Evolutionary conservation across 2,797 vertebrate genomes (phyloP), one percentile per base, ranked within the genome.

Genomic region (Muraenolepis orangiensis): DNA sequence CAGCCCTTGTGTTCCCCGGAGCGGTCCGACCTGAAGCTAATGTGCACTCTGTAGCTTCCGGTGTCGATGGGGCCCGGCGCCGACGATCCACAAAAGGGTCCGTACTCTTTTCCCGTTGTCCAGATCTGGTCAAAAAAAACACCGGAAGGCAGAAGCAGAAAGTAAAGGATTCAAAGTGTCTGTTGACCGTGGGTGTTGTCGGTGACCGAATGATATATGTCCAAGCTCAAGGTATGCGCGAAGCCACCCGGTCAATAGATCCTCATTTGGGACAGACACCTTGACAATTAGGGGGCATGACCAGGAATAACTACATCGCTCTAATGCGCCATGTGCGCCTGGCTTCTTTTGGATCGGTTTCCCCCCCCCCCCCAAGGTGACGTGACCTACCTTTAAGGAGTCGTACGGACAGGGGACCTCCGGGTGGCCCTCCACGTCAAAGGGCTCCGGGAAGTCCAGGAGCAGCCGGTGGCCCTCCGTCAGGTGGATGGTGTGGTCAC

Each of bases 1-100:
- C 94, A 96, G 66, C 94, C 96, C 0, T 85, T 87, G 82, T 95
- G 93, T 75, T 85, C 92, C 38, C 96, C 95, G 0, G 90, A 94
- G 6, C 74, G 2, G 46, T 92, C 96, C 0, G 94, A 94, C 11
- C 78, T 82, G 78, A 95, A 96, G 0, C 66, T 70, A 72, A 95
- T 68, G 0, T 78, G 91, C 70, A 95, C 94, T 0, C 78, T 75
- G 72, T 93, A 87, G 83, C 93, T 95, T 40, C 86, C 87, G 0
- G 93, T 95, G 85, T 95, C 91, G 0, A 95, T 94, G 76, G 85
- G 90, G 18, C 13, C 57, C 0, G 95, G 96, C 29, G 87, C 46
- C 0, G 28, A 83, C 0, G 84, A 86, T 61, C 95, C 95, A 74
- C 95, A 96, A 81, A 95, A 95, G 0, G 93, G 93, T 5, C 95